Evolutionary conservation across 2,888 invertebrate species (phyloP), one percentile per base, ranked within the genome.

Genomic region (Muschampia plurimacula): DNA sequence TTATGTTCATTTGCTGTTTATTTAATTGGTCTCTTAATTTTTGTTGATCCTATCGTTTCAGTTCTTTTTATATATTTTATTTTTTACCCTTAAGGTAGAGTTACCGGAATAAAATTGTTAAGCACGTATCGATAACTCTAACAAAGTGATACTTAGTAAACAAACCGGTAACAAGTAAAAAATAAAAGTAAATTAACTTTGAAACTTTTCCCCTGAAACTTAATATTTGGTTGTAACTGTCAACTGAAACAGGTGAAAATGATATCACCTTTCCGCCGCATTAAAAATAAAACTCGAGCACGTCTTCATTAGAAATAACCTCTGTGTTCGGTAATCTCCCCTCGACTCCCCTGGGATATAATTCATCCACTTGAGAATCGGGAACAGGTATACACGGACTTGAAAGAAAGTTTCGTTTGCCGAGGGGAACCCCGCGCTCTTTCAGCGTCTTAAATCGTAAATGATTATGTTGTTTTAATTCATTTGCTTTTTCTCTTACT

Each of bases 381-480:
- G 87, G 89, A 87, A 89, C 91, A 91, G 92, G 92, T 92, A 92
- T 86, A 89, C 89, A 88, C 87, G 84, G 92, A 92, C 92, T 93
- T 91, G 87, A 93, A 91, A 92, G 91, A 92, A 92, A 91, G 90
- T 92, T 92, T 89, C 86, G 89, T 91, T 89, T 89, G 89, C 83
- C 84, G 89, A 91, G 92, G 92, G 91, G 90, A 87, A 82, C 85
- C 82, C 86, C 88, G 84, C 88, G 84, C 87, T 87, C 87, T 87
- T 85, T 87, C 87, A 82, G 85, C 85, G 86, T 89, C 90, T 90
- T 90, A 89, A 91, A 90, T 89, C 91, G 88, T 92, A 91, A 92
- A 92, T 90, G 89, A 93, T 93, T 92, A 92, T 92, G 92, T 93
- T 93, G 89, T 92, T 93, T 93, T 93, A 92, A 93, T 93, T 93